These are phyloP conservation scores for Trichonephila clavata DNA, from an alignment of 1,140 invertebrate genomes.

Conservation along the genomic window DNA sequence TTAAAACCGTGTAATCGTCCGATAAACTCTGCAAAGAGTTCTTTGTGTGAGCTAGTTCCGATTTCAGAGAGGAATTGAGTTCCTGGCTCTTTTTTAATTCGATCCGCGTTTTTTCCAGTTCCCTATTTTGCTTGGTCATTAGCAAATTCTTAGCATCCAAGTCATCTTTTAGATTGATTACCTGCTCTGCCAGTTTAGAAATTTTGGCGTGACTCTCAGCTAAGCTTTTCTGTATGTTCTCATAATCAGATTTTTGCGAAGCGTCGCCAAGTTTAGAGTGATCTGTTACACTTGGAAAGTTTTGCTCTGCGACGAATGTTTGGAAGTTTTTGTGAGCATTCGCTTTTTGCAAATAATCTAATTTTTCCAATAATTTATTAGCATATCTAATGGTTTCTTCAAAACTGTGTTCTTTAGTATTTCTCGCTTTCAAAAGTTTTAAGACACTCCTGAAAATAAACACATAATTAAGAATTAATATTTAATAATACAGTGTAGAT, in stretches of 20 bases:
- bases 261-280: not conserved
- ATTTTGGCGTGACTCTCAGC: constrained; percentile 52
- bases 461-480: not conserved
- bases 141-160: constrained; percentile 47
- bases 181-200: constrained; percentile 50
- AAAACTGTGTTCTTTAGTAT: constrained; percentile 57
- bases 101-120: not conserved
- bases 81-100: constrained; percentile 21
- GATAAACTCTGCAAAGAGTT: constrained; percentile 33
- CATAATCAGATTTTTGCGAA: not conserved
- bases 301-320: not conserved
- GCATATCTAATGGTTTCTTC: constrained; percentile 50
- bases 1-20: constrained; percentile 53
- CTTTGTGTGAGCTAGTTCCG: not conserved
- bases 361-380: constrained; percentile 59
- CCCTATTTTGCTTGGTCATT: not conserved
- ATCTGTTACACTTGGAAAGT: not conserved
- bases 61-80: not conserved
- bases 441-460: constrained; percentile 43
- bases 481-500: not conserved
- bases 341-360: constrained; percentile 61
- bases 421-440: constrained; percentile 24
- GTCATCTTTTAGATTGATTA: constrained; percentile 38
- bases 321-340: constrained; percentile 2
- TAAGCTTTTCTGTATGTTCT: constrained; percentile 28